Base-by-base conservation (phyloP, 1,140 invertebrate genomes). In the Papilio aristodemus region DNA sequence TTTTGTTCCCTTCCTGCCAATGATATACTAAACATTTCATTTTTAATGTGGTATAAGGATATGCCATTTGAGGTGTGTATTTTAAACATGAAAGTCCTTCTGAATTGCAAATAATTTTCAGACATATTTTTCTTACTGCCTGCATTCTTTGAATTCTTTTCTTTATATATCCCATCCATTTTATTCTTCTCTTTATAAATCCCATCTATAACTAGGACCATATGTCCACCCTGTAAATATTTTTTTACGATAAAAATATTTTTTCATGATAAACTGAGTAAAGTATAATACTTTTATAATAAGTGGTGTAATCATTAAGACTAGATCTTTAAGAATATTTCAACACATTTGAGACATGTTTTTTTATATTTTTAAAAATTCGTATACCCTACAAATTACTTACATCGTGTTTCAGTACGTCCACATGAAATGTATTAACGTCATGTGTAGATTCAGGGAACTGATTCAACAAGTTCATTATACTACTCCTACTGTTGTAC, bases 11-110 rank as follows among this genome's bases (percentile, higher is more conserved):
- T 19, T 13, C 75, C 71, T 11, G 85, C 82, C 17, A 71, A 68
- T 0, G 75, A 74, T 1, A 84, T 43, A 25, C 59, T 69, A 13
- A 81, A 77, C 75, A 87, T 79, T 68, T 89, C 86, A 32, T 82
- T 72, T 0, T 14, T 71, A 27, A 89, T 87, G 9, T 38, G 32
- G 66, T 76, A 81, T 25, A 67, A 32, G 6, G 68, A 63, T 69
- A 32, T 58, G 11, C 7, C 59, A 39, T 19, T 69, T 8, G n/a
- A 50, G 39, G 38, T 59, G 4, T 69, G 27, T n/a, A 69, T 67
- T 32, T 68, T 60, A 13, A 89, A 81, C 8, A 87, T 46, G 67
- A 87, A 84, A n/a, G 84, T 81, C 57, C 85, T 77, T 72, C 86
- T 72, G 70, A 89, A 89, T n/a, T 72, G 74, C 59, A 79, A 78